Conservation (phyloP, 2,113 vertebrate genomes). For the Haemorhous mexicanus region DNA sequence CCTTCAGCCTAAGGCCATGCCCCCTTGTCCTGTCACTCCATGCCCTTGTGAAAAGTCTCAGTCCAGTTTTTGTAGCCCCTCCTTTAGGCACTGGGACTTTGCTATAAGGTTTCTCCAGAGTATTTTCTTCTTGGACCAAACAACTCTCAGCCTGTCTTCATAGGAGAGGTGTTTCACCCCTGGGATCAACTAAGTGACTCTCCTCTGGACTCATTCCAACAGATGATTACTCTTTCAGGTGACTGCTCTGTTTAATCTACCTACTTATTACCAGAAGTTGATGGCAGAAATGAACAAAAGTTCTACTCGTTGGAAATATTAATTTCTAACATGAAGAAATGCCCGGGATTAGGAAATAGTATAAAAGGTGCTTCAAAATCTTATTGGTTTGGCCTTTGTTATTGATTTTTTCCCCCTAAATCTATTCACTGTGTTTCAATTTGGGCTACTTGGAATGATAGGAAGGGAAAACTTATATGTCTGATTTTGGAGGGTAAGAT, state of each 20-base stretch:
- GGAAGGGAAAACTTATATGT: background rate
- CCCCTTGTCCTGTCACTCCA: no score
- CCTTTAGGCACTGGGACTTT: background rate
- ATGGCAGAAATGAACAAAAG: background rate
- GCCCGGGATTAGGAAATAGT: background rate
- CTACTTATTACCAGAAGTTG: background rate
- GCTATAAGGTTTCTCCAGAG: background rate
- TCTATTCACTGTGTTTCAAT: fast-evolving
- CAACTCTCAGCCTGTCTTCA: background rate
- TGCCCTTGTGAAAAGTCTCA: background rate
- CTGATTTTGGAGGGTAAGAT: background rate
- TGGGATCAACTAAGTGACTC: background rate
- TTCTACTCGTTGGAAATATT: background rate
- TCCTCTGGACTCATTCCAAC: background rate
- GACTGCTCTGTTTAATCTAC: background rate
- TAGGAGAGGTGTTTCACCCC: background rate
- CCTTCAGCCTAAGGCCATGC: background rate
- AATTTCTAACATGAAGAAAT: background rate
- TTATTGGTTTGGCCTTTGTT: background rate
- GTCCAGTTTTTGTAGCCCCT: background rate
- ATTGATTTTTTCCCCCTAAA: fast-evolving
- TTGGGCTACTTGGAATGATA: background rate
- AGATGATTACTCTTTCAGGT: background rate
- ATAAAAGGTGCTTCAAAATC: background rate
- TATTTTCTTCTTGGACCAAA: background rate